A percentile compares a stretch with the other conserved stretches of the same genome.
These are phyloP conservation scores for Colius striatus DNA, from an alignment of 2,113 vertebrate genomes.

Conservation along the genomic window DNA sequence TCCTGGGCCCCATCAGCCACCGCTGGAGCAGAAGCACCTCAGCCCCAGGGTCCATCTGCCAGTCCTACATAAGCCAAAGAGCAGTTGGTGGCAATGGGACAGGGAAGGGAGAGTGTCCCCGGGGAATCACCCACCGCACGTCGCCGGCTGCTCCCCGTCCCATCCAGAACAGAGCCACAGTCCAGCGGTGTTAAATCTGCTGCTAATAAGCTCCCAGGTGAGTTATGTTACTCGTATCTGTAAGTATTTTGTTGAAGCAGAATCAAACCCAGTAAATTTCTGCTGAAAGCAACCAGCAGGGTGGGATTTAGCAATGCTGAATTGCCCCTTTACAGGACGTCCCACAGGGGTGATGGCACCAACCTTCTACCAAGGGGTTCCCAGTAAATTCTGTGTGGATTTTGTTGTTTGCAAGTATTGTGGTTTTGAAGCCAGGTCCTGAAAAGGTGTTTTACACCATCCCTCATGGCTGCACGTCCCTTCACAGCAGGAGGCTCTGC, in stretches of 20 bases:
- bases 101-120: not conserved
- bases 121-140: accelerated
- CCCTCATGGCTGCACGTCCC: not conserved
- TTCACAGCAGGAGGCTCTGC: not conserved
- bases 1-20: accelerated
- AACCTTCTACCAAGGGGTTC: not conserved
- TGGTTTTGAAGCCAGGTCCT: not conserved
- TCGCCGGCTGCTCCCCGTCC: not conserved
- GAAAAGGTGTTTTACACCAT: not conserved
- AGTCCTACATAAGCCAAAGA: not conserved
- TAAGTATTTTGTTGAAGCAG: not conserved
- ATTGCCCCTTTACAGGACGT: not conserved
- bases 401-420: not conserved
- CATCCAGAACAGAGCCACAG: accelerated
- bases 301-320: not conserved
- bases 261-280: not conserved
- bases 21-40: accelerated
- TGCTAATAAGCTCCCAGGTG: not conserved
- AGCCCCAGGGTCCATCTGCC: not conserved
- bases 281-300: not conserved
- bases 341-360: not conserved
- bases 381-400: not conserved
- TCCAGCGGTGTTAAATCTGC: not conserved
- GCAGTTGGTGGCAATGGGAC: not conserved
- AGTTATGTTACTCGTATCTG: not conserved